Conservation (phyloP, 2,888 invertebrate species). For the Pyrrhosoma nymphula region DNA sequence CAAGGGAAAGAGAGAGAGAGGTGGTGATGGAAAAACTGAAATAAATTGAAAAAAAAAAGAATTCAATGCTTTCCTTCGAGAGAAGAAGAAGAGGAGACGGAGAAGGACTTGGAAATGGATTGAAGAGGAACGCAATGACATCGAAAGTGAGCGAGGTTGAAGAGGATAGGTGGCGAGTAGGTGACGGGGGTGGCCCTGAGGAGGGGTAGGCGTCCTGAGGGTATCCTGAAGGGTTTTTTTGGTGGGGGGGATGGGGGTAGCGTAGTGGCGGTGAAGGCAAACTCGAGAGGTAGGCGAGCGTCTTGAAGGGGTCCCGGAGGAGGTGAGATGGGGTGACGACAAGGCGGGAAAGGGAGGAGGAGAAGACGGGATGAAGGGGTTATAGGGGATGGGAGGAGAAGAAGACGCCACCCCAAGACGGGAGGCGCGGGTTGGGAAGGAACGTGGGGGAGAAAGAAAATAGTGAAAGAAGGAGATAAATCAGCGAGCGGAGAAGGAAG, state of each 20-base stretch:
- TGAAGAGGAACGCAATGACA: slow-evolving; percentile 28
- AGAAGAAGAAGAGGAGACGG: background rate
- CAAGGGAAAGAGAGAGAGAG: background rate
- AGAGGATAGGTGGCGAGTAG: background rate
- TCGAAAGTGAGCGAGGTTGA: slow-evolving; percentile 14
- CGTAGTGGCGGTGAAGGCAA: background rate
- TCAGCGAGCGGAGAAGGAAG: background rate
- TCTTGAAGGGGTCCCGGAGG: background rate
- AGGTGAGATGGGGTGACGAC: background rate
- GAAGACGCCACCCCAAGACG: background rate
- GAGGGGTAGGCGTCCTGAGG: background rate
- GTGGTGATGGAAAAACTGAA: background rate
- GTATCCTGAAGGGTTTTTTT: too few species aligned
- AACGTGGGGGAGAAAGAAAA: background rate
- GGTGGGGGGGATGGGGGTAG: background rate
- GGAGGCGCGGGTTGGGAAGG: background rate
- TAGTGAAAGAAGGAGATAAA: background rate
- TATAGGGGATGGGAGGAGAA: background rate
- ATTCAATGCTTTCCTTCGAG: background rate
- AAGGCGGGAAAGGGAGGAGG: background rate
- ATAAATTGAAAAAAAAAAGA: background rate
- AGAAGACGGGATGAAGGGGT: background rate
- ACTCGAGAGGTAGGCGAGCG: background rate
- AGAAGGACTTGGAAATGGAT: background rate
- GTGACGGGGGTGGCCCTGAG: background rate